Percentiles rank a stretch among this genome's conserved stretches.
Evolutionary conservation across 1,140 invertebrate genomes (phyloP).

Genomic region (Scaptomyza hsui): DNA sequence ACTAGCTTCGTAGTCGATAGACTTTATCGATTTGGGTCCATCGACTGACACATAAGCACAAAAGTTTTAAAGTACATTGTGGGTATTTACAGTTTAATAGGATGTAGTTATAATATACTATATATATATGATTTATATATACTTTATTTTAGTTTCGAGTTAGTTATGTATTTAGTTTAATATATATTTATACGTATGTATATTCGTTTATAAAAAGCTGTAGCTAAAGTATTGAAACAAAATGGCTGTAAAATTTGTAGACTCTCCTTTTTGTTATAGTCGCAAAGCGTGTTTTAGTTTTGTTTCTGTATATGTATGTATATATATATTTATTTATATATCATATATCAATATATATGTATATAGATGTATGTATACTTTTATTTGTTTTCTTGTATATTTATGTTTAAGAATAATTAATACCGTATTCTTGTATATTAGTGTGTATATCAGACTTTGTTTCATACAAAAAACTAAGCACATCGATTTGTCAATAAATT

Average conservation of each 20-base stretch:
- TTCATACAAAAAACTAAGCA: constrained; percentile 80
- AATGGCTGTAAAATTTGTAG: constrained; percentile 56
- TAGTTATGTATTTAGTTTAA: constrained; percentile 22
- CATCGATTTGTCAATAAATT: constrained; percentile 81
- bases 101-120: constrained; percentile 46
- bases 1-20: constrained; percentile 10
- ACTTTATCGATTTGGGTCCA: constrained; percentile 6
- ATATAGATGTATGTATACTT: constrained; percentile 16
- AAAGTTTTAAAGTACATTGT: constrained; percentile 50
- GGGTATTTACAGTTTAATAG: constrained; percentile 71
- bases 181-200: constrained; percentile 13
- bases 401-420: constrained; percentile 79
- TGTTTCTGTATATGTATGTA: constrained; percentile 48
- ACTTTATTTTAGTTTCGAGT: constrained; percentile 32
- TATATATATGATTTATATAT: constrained; percentile 22
- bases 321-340: constrained; percentile 38
- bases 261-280: constrained; percentile 36
- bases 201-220: constrained; percentile 46
- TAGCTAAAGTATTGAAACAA: constrained; percentile 48
- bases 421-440: constrained; percentile 79
- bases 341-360: constrained; percentile 21
- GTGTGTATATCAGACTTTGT: constrained; percentile 82
- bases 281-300: constrained; percentile 62
- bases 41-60: constrained; percentile 52
- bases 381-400: constrained; percentile 61